Evolutionary conservation across 2,888 invertebrate genomes (phyloP).

Genomic region (Mythimna loreyi): DNA sequence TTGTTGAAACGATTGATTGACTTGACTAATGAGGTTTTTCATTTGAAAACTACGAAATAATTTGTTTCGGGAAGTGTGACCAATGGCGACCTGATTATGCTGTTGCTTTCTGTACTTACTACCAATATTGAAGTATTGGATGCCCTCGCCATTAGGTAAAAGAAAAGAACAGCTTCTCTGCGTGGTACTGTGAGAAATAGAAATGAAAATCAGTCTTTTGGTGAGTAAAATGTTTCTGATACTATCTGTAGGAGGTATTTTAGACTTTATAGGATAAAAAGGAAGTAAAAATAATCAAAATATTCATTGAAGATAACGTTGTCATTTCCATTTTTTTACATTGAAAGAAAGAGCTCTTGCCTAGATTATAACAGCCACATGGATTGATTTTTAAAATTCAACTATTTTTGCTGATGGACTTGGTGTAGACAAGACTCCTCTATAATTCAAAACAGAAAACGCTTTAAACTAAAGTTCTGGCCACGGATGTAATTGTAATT

Average conservation of each 20-base stretch:
- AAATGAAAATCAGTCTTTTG: conserved; percentile 32
- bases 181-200: not conserved
- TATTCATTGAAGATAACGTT: not conserved
- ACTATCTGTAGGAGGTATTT: not conserved
- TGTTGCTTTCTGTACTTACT: not conserved
- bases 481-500: not conserved
- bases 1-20: conserved; percentile 28
- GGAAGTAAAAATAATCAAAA: not conserved
- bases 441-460: not conserved
- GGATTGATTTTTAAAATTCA: not conserved
- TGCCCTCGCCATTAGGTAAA: not conserved
- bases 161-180: not conserved
- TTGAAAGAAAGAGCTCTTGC: not conserved
- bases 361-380: not conserved
- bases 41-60: conserved; percentile 18
- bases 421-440: not conserved
- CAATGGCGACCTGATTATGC: conserved; percentile 18
- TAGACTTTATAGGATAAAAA: not conserved
- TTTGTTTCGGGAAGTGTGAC: conserved; percentile 24
- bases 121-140: not conserved
- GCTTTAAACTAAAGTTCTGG: not conserved
- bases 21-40: conserved; percentile 25
- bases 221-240: conserved; percentile 17
- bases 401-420: not conserved
- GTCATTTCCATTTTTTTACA: not conserved